Evolutionary conservation across 2,113 vertebrate genomes (phyloP), one percentile per base, ranked within the genome.

Genomic region (Hymenochirus boettgeri): DNA sequence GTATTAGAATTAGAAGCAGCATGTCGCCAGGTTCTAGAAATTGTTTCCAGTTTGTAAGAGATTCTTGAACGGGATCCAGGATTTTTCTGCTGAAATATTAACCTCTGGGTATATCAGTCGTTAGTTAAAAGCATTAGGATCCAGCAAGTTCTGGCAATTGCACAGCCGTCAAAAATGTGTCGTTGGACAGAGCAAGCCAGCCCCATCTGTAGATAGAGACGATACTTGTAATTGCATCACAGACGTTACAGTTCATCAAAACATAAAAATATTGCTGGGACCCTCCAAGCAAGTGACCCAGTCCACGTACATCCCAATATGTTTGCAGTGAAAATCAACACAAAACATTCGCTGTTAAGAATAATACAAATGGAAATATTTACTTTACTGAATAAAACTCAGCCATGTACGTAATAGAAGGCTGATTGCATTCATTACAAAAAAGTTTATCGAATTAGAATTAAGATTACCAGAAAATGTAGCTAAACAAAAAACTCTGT

Each of bases 171-270:
- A 56, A 56, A 67, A 52, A n/a, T 52, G 31, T 52, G 56, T 57
- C 64, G 19, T 19, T 29, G 47, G 47, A 23, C 46, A 15, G 24
- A 6, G n/a, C 46, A 26, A 58, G 64, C 24, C 64, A 25, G 39
- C 55, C 64, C 64, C 58, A 59, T 56, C 59, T 55, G 51, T 50
- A 67, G 29, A 39, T 50, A 39, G 33, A 67, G 56, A 52, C 64
- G 27, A 50, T 22, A 37, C 47, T 29, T 31, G 25, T 51, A 59
- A 58, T 67, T 59, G 54, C 59, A 67, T 67, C 55, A 59, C 22
- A 24, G 21, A 57, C 63, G 33, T 46, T 22, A 46, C 47, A 45
- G 42, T 67, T 59, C 64, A 67, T 67, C 64, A 67, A 59, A 31
- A 35, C 63, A 59, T 58, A 67, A 67, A 67, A 59, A n/a, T 46